phyloP scores from a whole-genome alignment of 2,797 vertebrate species.

The Philypnodon macrostomus region DNA sequence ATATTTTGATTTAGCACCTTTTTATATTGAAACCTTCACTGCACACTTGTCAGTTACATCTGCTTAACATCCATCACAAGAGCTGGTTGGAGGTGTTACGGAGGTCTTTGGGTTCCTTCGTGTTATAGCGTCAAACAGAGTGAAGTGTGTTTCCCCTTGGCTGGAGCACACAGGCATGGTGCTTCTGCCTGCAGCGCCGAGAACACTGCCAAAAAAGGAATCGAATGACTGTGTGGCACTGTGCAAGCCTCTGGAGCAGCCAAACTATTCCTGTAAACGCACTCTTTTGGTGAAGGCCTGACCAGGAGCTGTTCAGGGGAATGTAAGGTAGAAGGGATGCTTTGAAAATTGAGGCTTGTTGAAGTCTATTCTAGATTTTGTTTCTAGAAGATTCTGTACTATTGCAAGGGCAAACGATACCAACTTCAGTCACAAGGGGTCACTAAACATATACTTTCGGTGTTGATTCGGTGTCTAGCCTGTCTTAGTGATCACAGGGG shows the following conservation, averaged over 20 bases:
- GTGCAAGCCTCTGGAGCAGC: conserved; percentile 58
- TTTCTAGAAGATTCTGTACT: too few species aligned
- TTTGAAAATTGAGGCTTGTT: too few species aligned
- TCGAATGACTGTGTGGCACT: conserved; percentile 53
- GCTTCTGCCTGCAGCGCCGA: conserved; percentile 49
- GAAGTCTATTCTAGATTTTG: too few species aligned
- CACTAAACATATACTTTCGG: too few species aligned
- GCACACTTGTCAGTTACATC: not conserved
- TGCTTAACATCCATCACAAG: not conserved
- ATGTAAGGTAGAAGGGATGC: too few species aligned
- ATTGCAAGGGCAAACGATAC: too few species aligned
- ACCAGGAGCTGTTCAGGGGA: conserved; percentile 37
- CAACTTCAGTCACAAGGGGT: too few species aligned
- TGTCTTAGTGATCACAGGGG: too few species aligned
- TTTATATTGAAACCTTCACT: not conserved
- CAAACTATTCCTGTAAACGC: conserved; percentile 81
- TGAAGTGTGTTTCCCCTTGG: conserved; percentile 65
- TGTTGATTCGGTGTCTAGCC: too few species aligned
- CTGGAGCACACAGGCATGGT: conserved; percentile 51
- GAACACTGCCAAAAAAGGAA: conserved; percentile 82
- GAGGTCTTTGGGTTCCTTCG: conserved; percentile 32
- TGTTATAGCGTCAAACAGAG: conserved; percentile 34
- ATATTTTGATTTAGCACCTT: not conserved
- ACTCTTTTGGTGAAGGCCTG: conserved; percentile 54
- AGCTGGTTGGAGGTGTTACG: not conserved